Base-by-base conservation (phyloP, 2,113 vertebrate genomes). In the Mobula hypostoma region DNA sequence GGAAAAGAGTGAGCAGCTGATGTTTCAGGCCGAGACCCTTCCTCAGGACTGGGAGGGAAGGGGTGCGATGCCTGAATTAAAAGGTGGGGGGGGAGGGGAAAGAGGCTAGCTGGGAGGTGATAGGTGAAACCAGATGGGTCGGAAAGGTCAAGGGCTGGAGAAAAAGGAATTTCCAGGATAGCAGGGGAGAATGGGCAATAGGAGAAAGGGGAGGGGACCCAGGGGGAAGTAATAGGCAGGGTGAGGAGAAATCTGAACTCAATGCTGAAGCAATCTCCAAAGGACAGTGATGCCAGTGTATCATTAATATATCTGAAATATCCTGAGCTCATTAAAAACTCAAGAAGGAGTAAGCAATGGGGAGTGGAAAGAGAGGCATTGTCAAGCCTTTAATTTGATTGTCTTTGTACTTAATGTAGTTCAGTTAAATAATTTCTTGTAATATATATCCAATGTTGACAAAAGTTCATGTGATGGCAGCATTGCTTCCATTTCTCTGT, bases 401-500 rank as follows among this genome's bases (percentile, higher is more conserved):
- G 48, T 48, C 48, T 48, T 48, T 48, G 48, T 48, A 48, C 48
- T 48, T 48, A 91, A 32, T n/a, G 5, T 91, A 70, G 32, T 14
- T 11, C n/a, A 36, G n/a, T 91, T 90, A 17, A 90, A n/a, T 12
- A 14, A 66, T 32, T 88, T 91, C 61, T 68, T 68, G 61, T 66
- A 68, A n/a, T 63, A 66, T 91, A 70, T 91, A 63, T 91, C 61
- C 5, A 48, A 5, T 36, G 19, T 70, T 91, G 88, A 91, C 88
- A 61, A 61, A 91, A 91, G 88, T n/a, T 68, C 88, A 91, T 19
- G n/a, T 70, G 32, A 68, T 36, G 61, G 63, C 87, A 90, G 29
- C 15, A 5, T 70, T 15, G 36, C 29, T n/a, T 91, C 63, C n/a
- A 66, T n/a, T 14, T 70, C 17, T n/a, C 27, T 19, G 8, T 91